Conservation (phyloP, 2,888 invertebrate species). For the Brachypalpus laphriformis region DNA sequence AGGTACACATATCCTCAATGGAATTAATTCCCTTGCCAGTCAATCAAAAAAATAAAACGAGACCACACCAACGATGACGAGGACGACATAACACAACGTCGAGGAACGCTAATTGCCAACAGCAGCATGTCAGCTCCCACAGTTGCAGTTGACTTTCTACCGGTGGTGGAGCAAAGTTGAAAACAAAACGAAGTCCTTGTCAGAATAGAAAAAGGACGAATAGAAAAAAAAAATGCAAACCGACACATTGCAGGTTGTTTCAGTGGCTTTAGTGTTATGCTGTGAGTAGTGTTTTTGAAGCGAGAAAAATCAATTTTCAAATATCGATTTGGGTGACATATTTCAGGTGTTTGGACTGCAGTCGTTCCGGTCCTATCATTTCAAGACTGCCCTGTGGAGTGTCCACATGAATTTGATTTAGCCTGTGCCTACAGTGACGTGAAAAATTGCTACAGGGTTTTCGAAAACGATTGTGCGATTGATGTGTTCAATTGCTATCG, state of each 20-base stretch:
- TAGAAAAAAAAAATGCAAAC: not conserved
- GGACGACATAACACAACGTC: not conserved
- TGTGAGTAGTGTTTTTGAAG: slow-evolving; percentile 16
- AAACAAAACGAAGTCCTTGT: not conserved
- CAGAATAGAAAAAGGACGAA: not conserved
- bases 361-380: not conserved
- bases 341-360: slow-evolving; percentile 9
- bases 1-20: not conserved
- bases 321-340: slow-evolving; percentile 6
- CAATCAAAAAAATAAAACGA: not conserved
- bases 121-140: slow-evolving; percentile 21
- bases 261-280: slow-evolving; percentile 4
- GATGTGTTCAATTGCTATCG: slow-evolving; percentile 33
- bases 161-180: not conserved
- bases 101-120: slow-evolving; percentile 11
- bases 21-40: not conserved
- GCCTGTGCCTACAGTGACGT: slow-evolving; percentile 11
- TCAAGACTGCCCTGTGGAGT: slow-evolving; percentile 22
- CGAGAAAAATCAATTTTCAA: not conserved
- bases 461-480: slow-evolving; percentile 27
- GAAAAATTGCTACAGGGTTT: slow-evolving; percentile 22
- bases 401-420: slow-evolving; percentile 21
- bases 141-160: slow-evolving; percentile 34
- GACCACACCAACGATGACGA: not conserved
- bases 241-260: slow-evolving; percentile 4